Base-by-base conservation (phyloP, 2,888 invertebrate species). In the Synergus umbraculus region DNA sequence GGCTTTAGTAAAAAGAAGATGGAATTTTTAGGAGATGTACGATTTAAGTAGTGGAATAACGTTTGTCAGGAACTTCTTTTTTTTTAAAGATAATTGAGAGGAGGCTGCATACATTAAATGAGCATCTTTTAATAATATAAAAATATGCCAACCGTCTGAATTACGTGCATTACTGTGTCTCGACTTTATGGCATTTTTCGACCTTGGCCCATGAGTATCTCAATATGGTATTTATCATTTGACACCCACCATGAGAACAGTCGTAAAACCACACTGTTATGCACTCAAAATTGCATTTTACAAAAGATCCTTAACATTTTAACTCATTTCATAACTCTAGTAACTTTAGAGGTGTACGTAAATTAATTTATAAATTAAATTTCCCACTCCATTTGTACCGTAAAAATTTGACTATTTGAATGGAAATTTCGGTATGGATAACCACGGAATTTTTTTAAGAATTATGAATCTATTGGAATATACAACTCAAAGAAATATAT, bases 191-290 rank as follows among this genome's bases (percentile, higher is more conserved):
- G 29, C 69, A 49, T 49, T 73, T 73, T 73, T 73, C 37, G 37
- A 67, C 67, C 67, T 67, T 67, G 67, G 22, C 44, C 13, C 13
- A 46, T 67, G 46, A 46, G 44, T 46, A 67, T 46, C 46, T 67
- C 37, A 54, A 41, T n/a, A 54, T 15, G 54, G 37, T 73, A 73
- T 73, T 73, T 73, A 54, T 54, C 54, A 73, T 73, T 73, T 54
- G n/a, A n/a, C 29, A 73, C 41, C 41, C 41, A 73, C 4, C 49
- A 15, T n/a, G 37, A 54, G 73, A 29, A 54, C 18, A 37, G 73
- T 73, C 73, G n/a, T 73, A 73, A 49, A 73, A 73, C n/a, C 37
- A 10, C 10, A 22, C 3, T 69, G 49, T 49, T 49, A 2, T 73
- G 29, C 46, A 69, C 69, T n/a, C 43, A 15, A 66, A 41, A 66